Evolutionary conservation across 2,797 vertebrate genomes (phyloP).

Genomic region (Squalus acanthias): DNA sequence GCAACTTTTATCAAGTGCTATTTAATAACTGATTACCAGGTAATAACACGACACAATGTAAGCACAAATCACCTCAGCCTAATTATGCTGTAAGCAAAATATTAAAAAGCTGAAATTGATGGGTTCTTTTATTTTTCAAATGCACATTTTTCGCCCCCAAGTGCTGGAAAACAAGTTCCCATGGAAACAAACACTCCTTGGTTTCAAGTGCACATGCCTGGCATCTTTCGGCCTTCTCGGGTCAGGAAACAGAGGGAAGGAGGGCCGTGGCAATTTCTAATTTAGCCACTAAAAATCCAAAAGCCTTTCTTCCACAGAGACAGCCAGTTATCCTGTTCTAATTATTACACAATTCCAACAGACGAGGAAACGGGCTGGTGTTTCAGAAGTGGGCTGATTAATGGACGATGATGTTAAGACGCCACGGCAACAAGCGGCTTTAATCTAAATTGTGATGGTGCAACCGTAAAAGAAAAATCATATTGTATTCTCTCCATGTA

Average conservation of each 20-base stretch:
- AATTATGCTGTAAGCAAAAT: not conserved
- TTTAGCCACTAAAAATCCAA: not conserved
- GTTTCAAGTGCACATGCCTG: not conserved
- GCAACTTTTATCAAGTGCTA: not conserved
- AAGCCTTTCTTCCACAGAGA: not conserved
- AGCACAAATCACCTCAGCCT: not conserved
- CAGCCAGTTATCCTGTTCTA: not conserved
- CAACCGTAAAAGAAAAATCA: not conserved
- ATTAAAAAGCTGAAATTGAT: not conserved
- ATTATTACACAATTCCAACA: not conserved
- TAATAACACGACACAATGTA: not conserved
- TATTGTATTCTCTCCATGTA: not conserved
- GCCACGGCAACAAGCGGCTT: not conserved
- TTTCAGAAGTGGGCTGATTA: not conserved
- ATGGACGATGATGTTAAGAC: not conserved
- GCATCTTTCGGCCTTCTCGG: not conserved
- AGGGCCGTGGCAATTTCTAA: not conserved
- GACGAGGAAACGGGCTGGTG: not conserved
- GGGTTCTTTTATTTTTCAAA: not conserved
- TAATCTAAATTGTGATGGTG: not conserved
- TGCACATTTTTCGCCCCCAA: not conserved
- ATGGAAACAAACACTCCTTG: not conserved
- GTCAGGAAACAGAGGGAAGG: not conserved
- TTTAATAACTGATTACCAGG: not conserved
- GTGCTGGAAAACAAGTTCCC: not conserved